Conservation (phyloP, 2,888 invertebrate species). For the Ferrisia virgata region DNA sequence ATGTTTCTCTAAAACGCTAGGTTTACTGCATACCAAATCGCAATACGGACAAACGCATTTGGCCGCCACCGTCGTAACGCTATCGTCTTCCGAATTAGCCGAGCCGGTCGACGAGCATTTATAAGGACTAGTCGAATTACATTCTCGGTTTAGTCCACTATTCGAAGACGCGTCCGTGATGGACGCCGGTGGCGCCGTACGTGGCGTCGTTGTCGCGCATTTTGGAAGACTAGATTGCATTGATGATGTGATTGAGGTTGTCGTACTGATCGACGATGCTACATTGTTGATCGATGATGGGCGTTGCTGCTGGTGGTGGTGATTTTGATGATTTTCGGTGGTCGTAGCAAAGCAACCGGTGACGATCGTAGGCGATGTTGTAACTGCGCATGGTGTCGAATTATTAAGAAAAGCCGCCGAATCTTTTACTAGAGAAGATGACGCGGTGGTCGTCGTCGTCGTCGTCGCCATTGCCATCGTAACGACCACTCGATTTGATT, state of each 20-base stretch:
- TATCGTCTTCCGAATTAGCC: neutral
- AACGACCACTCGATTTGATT: slow-evolving; percentile 33
- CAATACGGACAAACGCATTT: slow-evolving; percentile 85
- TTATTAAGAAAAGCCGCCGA: neutral
- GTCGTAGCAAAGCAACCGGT: neutral
- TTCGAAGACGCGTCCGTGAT: neutral
- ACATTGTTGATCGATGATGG: too few relatives aligned
- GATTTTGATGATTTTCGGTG: neutral
- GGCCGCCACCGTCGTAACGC: slow-evolving; percentile 51
- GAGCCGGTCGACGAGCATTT: neutral
- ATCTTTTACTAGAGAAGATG: neutral
- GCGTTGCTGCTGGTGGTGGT: neutral
- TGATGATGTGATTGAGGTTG: neutral
- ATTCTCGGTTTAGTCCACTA: too few relatives aligned
- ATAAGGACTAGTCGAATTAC: neutral
- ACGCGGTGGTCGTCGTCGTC: neutral
- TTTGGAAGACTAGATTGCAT: slow-evolving; percentile 43
- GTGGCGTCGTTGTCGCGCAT: neutral
- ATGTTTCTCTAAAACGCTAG: slow-evolving; percentile 90
- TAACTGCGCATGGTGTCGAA: neutral
- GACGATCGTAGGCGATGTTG: neutral
- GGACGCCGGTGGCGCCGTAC: neutral
- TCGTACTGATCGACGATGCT: neutral
- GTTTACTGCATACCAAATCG: slow-evolving; percentile 84
- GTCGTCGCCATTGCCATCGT: slow-evolving; percentile 48